Base-by-base conservation (phyloP, 2,113 vertebrate species). In the Petaurus breviceps region DNA sequence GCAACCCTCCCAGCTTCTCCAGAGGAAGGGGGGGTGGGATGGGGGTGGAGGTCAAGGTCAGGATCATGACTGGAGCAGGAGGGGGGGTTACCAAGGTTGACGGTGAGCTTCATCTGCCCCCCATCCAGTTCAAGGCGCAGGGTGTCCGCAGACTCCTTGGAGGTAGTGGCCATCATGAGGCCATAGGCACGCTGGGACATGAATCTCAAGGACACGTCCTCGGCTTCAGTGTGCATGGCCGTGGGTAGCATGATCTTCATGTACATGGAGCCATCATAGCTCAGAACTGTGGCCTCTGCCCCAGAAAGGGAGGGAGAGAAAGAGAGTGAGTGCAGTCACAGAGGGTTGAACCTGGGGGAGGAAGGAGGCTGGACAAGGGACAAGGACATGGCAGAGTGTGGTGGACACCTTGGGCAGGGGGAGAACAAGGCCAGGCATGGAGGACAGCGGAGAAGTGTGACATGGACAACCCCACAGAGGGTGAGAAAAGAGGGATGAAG, bases 141-240 rank as follows among this genome's bases (percentile, higher is more conserved):
- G 0, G 99, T 99, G 98, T 99, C 99, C 0, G 99, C 99, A 0
- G 99, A 99, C 97, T 99, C 99, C 97, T 99, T 99, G 46, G 99
- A 99, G 94, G 99, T 99, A 97, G 99, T 99, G 98, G 99, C 99
- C 98, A 99, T 98, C 97, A 99, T 99, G 94, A 99, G 98, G 8
- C 99, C 99, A 10, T 99, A 99, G 91, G 99, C 99, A 37, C 99
- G 98, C 98, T 99, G 99, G 95, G 99, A 99, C 99, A 99, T 99
- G 96, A 99, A 99, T 50, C 99, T 99, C 92, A 99, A 98, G 31
- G 99, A 99, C 94, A 99, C 99, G 19, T 99, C 99, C 98, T 99
- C 99, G 0, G 99, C 99, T 98, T 99, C 99, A 0, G 99, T 99
- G 98, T 99, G 99, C 97, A 99, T 98, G 9, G 98, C 99, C 1